Conservation (phyloP, 2,888 invertebrate genomes). For the Sesia apiformis region DNA sequence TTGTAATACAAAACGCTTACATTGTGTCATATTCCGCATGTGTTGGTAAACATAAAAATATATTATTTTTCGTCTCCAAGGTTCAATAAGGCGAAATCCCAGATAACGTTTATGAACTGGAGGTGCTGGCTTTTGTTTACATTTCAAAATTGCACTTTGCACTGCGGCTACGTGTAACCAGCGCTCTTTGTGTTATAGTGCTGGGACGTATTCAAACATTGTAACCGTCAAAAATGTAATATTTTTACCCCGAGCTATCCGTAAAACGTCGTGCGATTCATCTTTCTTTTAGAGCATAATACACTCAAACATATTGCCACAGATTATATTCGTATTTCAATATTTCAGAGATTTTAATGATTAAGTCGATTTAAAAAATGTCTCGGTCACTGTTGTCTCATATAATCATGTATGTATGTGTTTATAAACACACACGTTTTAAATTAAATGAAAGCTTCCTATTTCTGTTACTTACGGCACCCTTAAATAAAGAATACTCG, state of each 20-base stretch:
- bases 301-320: background rate
- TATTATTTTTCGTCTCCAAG: conserved; percentile 40
- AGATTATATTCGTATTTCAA: background rate
- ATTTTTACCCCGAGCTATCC: conserved; percentile 12
- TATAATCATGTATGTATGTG: too few species aligned
- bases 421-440: too few species aligned
- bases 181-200: conserved; percentile 51
- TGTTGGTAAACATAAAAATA: conserved; percentile 30
- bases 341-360: background rate
- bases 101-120: conserved; percentile 59
- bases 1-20: too few species aligned
- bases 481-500: too few species aligned
- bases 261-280: background rate
- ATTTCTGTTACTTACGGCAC: too few species aligned
- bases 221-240: conserved; percentile 62
- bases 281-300: background rate
- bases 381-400: too few species aligned
- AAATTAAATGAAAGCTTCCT: too few species aligned
- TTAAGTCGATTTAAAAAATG: too few species aligned
- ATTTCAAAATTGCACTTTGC: conserved; percentile 73
- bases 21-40: too few species aligned
- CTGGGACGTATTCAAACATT: conserved; percentile 59
- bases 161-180: conserved; percentile 52
- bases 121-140: conserved; percentile 68
- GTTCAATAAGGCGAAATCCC: conserved; percentile 62